phyloP scores from a whole-genome alignment of 2,113 vertebrate genomes.

The Corydoras sp. region DNA sequence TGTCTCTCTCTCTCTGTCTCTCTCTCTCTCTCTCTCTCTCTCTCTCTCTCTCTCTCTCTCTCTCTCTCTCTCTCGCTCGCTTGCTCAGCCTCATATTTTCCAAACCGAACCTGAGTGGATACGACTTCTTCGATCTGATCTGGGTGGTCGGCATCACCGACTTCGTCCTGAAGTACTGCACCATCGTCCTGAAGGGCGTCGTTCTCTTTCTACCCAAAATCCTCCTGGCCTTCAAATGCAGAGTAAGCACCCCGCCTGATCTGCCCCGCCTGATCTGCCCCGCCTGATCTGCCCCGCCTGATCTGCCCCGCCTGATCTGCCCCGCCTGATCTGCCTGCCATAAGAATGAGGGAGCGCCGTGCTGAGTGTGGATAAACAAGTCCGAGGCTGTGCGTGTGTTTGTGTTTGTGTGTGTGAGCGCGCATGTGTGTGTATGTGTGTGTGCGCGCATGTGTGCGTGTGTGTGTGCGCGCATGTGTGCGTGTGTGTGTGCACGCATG shows the following conservation, averaged over 20 bases:
- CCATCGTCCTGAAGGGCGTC: constrained; percentile 87
- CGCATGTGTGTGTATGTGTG: too few relatives aligned
- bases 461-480: not conserved
- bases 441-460: not conserved
- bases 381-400: too few relatives aligned
- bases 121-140: constrained; percentile 93
- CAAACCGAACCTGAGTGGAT: constrained; percentile 81
- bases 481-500: not conserved
- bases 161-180: constrained; percentile 91
- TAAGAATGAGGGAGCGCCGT: too few relatives aligned
- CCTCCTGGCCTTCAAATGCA: constrained; percentile 89
- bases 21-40: not conserved
- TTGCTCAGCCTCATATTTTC: constrained; percentile 82
- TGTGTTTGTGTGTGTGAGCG: too few relatives aligned
- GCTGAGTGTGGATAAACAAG: too few relatives aligned
- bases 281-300: too few relatives aligned
- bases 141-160: constrained; percentile 94
- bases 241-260: constrained; percentile 72
- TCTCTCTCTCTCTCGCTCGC: not conserved
- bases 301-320: too few relatives aligned
- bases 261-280: too few relatives aligned
- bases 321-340: too few relatives aligned
- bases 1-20: not conserved
- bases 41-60: not conserved
- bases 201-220: constrained; percentile 87